These are phyloP conservation scores for Cheilosia variabilis DNA, from an alignment of 2,888 invertebrate genomes.

Conservation along the genomic window DNA sequence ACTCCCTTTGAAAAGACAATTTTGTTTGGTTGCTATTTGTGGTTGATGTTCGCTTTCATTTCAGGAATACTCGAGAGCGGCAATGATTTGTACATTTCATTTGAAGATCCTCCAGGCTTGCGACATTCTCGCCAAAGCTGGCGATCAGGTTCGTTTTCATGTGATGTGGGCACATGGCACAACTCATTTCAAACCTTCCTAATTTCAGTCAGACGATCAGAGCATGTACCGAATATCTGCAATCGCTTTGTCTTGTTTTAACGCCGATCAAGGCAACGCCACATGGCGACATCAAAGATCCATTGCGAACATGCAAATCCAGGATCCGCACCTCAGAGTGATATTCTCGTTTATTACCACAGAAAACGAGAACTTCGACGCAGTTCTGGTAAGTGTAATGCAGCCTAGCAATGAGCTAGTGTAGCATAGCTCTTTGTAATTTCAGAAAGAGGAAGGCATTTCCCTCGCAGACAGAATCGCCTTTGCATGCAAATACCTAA, in stretches of 20 bases:
- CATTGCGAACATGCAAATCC: conserved; percentile 89
- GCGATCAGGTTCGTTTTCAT: conserved; percentile 81
- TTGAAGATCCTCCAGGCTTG: conserved; percentile 93
- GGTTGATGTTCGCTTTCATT: background rate
- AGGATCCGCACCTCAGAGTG: conserved; percentile 95
- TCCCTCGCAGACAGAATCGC: conserved; percentile 94
- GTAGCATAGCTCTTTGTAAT: background rate
- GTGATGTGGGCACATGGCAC: background rate
- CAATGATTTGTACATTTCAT: conserved; percentile 96
- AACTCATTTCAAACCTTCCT: background rate
- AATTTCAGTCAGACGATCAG: conserved; percentile 78
- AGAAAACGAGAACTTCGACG: conserved; percentile 90
- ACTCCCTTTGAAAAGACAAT: no score
- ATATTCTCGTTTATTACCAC: conserved; percentile 95
- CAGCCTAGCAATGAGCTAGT: background rate
- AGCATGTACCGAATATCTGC: conserved; percentile 85
- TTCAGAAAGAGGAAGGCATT: conserved; percentile 92
- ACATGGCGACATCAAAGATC: conserved; percentile 91
- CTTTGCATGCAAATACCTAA: conserved; percentile 94
- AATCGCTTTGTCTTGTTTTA: conserved; percentile 93
- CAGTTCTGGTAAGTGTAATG: conserved; percentile 87
- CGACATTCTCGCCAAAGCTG: conserved; percentile 92
- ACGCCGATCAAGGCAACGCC: conserved; percentile 90
- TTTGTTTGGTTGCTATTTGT: no score
- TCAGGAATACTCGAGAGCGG: conserved; percentile 90